Evolutionary conservation across 2,113 vertebrate species (phyloP), one percentile per base, ranked within the genome.

Genomic region (Charadrius vociferus): DNA sequence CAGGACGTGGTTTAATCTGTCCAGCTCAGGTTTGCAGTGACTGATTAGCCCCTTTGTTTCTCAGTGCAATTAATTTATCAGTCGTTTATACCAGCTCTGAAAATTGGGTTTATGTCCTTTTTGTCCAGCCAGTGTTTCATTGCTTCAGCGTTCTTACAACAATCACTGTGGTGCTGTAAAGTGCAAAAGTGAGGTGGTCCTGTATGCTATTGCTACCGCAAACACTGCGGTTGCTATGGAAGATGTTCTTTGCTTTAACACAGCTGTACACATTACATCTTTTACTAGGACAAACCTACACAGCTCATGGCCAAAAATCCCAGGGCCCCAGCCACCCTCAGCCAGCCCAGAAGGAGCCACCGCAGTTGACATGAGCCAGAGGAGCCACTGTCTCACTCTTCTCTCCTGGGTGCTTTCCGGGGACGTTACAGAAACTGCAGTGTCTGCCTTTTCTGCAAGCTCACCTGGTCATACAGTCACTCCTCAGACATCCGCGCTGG

Each of bases 341-440:
- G 59, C 39, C 68, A 61, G 61, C 47, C 53, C 77, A 43, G 45
- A 52, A 34, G 27, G 32, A 52, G 32, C 59, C 32, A 22, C 36
- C 2, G 1, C 9, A 23, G 68, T 47, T 24, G 7, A 37, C n/a
- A 18, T 24, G 34, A 79, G 58, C 58, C 73, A 37, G 73, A 18
- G 17, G 23, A 81, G 77, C 14, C 22, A 2, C 41, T 23, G 53
- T 15, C 62, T 62, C 4, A 0, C 55, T 63, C 56, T 52, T 56
- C 49, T 49, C 10, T 19, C 19, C 1, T 26, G 39, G n/a, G 37
- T 0, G 0, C 29, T 82, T 56, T 30, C 36, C 1, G 3, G 26
- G n/a, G 39, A 67, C 0, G 1, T 27, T 43, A 39, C 20, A 55
- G 56, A 56, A 68, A 2, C 29, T 7, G 37, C 36, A 39, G 12